phyloP scores from a whole-genome alignment of 2,797 vertebrate genomes.

The Arrhamphus sclerolepis region DNA sequence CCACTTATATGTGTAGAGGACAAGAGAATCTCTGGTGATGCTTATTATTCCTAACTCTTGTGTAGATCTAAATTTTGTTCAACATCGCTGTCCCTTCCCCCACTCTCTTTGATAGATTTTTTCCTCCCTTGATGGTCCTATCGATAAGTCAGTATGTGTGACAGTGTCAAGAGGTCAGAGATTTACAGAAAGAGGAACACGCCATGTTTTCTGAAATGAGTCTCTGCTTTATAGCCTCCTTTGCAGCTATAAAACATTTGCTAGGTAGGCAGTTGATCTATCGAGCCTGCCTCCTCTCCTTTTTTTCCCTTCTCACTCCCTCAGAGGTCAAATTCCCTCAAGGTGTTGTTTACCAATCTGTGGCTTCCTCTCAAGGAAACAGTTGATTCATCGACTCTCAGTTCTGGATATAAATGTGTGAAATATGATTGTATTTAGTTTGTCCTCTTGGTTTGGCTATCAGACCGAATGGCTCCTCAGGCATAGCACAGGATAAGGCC shows the following conservation, averaged over 20 bases:
- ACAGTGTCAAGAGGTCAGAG: slow-evolving; percentile 58
- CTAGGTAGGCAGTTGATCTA: slow-evolving; percentile 56
- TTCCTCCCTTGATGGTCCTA: slow-evolving; percentile 45
- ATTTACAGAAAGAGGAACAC: slow-evolving; percentile 59
- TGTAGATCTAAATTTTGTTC: slow-evolving; percentile 1
- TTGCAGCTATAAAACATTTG: slow-evolving; percentile 60
- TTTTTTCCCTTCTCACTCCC: slow-evolving; percentile 35
- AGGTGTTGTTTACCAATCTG: slow-evolving; percentile 66
- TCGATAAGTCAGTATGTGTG: slow-evolving; percentile 52
- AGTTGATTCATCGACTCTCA: slow-evolving; percentile 42
- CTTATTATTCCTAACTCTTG: background rate
- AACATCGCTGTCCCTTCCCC: slow-evolving; percentile 16
- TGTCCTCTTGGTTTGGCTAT: slow-evolving; percentile 17
- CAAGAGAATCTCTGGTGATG: background rate
- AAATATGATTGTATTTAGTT: slow-evolving; percentile 9
- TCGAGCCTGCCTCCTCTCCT: slow-evolving; percentile 33
- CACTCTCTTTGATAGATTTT: slow-evolving; percentile 58
- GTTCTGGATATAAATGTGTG: slow-evolving; percentile 18
- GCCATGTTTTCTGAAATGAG: slow-evolving; percentile 53
- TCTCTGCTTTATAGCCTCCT: slow-evolving; percentile 56
- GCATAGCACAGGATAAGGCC: slow-evolving; percentile 10
- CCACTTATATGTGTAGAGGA: background rate
- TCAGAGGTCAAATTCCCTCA: slow-evolving; percentile 55
- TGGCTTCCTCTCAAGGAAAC: slow-evolving; percentile 27
- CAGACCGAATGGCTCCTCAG: slow-evolving; percentile 18